Base-by-base conservation (phyloP, 2,888 invertebrate genomes). In the Hemicrepidius hirtus region DNA sequence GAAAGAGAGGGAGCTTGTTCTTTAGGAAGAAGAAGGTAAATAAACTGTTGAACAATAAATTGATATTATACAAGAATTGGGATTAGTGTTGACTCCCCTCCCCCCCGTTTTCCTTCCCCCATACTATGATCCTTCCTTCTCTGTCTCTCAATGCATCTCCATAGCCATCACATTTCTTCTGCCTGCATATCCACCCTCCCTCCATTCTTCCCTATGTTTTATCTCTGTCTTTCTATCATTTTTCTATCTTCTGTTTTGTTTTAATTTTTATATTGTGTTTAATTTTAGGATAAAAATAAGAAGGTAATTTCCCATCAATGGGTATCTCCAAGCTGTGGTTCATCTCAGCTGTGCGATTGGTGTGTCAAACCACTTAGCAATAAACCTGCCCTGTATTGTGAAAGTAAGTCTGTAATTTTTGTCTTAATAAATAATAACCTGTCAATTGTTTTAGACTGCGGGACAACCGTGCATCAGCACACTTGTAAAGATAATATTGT, bases 1-100 rank as follows among this genome's bases (percentile, higher is more conserved):
- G 95, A 79, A 97, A 97, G 88, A 89, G 96, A 62, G 96, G 96
- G 66, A 96, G 96, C 78, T 87, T 97, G 72, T 97, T 97, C 90
- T 97, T 96, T 85, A 92, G 96, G 78, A 97, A 96, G 87, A 96
- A 96, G 87, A 95, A 96, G 91, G 96, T 90, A 84, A 78, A 18
- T 12, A 49, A 46, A 46, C 9, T 9, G 10, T 3, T 49, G n/a
- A n/a, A n/a, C n/a, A n/a, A n/a, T n/a, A n/a, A n/a, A n/a, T n/a
- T n/a, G n/a, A n/a, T n/a, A n/a, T n/a, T n/a, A n/a, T n/a, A n/a
- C n/a, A n/a, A n/a, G n/a, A n/a, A n/a, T n/a, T n/a, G n/a, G n/a
- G n/a, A n/a, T n/a, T n/a, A n/a, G n/a, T n/a, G n/a, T n/a, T n/a
- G n/a, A n/a, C n/a, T n/a, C n/a, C n/a, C n/a, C n/a, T n/a, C n/a